A percentile compares a stretch with the other conserved stretches of the same genome.
Evolutionary conservation across 2,797 vertebrate genomes (phyloP).

Genomic region (Pseudotriccus pelzelni): DNA sequence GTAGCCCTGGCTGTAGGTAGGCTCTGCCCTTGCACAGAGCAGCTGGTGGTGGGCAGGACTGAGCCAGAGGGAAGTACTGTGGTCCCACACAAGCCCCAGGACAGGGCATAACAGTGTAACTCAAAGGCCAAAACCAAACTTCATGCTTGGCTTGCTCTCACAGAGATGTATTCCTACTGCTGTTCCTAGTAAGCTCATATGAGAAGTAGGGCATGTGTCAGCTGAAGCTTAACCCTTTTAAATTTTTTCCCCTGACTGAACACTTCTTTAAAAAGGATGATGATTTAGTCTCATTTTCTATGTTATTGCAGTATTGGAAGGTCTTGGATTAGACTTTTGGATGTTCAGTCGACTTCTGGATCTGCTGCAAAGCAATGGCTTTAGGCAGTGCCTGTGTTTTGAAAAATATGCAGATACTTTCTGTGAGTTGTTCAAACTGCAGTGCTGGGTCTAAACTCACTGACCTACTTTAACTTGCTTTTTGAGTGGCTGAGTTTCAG

Average conservation of each 20-base stretch:
- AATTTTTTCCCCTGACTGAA: slow-evolving; percentile 34
- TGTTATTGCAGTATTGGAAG: neutral
- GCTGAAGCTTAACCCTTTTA: slow-evolving; percentile 43
- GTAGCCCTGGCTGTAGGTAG: neutral
- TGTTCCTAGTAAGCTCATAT: neutral
- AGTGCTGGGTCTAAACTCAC: slow-evolving; percentile 21
- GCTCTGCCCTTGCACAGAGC: neutral
- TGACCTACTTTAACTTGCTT: slow-evolving; percentile 55
- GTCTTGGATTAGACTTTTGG: slow-evolving; percentile 30
- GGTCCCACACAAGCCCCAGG: neutral
- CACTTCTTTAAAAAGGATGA: neutral
- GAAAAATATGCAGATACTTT: slow-evolving; percentile 54
- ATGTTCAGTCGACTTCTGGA: neutral
- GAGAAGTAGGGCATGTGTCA: neutral
- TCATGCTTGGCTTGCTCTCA: neutral
- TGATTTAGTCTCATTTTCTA: slow-evolving; percentile 19
- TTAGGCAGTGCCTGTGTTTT: slow-evolving; percentile 44
- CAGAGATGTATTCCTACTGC: neutral
- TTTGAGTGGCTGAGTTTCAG: slow-evolving; percentile 27
- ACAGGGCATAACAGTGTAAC: neutral
- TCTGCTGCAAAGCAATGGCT: slow-evolving; percentile 43
- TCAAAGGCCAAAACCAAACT: neutral
- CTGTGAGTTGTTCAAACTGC: slow-evolving; percentile 20
- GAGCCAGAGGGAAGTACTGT: neutral
- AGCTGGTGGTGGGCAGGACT: neutral